Conservation (phyloP, 2,113 vertebrate genomes). For the Sebastes schlegelii region DNA sequence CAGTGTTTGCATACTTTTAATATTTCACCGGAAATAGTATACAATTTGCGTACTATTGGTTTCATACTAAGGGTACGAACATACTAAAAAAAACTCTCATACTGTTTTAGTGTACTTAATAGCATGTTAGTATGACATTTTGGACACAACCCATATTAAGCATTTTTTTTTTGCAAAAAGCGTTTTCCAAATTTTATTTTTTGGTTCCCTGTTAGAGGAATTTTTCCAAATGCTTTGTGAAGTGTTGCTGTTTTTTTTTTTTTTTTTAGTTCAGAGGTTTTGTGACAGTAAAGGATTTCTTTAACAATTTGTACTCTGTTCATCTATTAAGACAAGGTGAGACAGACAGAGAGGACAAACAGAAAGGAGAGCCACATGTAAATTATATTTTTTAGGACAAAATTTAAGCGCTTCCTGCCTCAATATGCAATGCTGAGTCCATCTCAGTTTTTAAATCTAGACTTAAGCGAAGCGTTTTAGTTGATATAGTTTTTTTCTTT, state of each 20-base stretch:
- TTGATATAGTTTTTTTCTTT: neutral
- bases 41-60: too few relatives aligned
- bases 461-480: neutral
- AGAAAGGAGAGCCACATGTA: neutral
- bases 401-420: neutral
- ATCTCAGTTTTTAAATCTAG: neutral
- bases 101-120: too few relatives aligned
- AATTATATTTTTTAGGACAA: neutral
- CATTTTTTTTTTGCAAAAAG: neutral
- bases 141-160: neutral
- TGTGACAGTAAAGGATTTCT: neutral
- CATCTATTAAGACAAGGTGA: neutral
- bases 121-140: too few relatives aligned
- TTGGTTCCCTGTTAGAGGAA: conserved; percentile 18
- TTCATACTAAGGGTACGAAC: too few relatives aligned
- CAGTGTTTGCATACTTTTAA: too few relatives aligned
- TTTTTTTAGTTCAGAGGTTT: neutral
- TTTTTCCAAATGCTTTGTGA: neutral
- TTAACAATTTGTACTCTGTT: neutral
- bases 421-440: neutral
- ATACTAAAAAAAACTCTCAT: too few relatives aligned
- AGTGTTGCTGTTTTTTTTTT: neutral
- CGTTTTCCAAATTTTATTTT: neutral
- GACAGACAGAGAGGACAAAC: neutral
- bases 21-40: too few relatives aligned